Evolutionary conservation across 2,113 vertebrate species (phyloP), one percentile per base, ranked within the genome.

Genomic region (Micronycteris hirsuta): DNA sequence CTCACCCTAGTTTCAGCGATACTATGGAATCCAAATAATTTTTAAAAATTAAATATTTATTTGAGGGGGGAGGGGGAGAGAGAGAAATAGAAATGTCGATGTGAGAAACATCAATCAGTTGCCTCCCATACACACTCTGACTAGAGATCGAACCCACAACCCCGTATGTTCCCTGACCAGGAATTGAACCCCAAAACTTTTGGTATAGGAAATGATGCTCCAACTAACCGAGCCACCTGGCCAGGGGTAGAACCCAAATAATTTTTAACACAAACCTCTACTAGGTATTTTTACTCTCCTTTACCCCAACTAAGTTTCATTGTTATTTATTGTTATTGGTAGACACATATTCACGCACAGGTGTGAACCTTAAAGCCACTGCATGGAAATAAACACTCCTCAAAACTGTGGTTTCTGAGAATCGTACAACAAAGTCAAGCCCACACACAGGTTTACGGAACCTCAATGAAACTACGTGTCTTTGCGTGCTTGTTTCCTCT

Each of bases 261-360:
- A 38, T 11, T 58, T 54, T 80, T 52, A 47, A 76, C 7, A 33
- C 12, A 81, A n/a, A 67, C 1, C 13, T 61, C 41, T 3, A 5
- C 14, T 68, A 43, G 54, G 8, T 26, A 63, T 19, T 91, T 63
- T n/a, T 52, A n/a, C 3, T 24, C 5, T 58, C 4, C 22, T 13
- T 9, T 0, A 16, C 8, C 3, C 4, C 16, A n/a, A 20, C 5
- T 56, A 9, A 41, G 19, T 24, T 7, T 20, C 67, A 31, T 0
- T 26, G 20, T 43, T n/a, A 8, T 20, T 84, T 28, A 28, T 4
- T 56, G 13, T 20, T 52, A 36, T 22, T 31, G 2, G 13, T 19
- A 31, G 24, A 2, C 1, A 36, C 0, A 38, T 9, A 58, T 20
- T 36, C 16, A 74, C 10, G 17, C 7, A 56, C 41, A 61, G 0